Evolutionary conservation across 1,140 invertebrate genomes (phyloP).

Genomic region (Triops longicaudatus): DNA sequence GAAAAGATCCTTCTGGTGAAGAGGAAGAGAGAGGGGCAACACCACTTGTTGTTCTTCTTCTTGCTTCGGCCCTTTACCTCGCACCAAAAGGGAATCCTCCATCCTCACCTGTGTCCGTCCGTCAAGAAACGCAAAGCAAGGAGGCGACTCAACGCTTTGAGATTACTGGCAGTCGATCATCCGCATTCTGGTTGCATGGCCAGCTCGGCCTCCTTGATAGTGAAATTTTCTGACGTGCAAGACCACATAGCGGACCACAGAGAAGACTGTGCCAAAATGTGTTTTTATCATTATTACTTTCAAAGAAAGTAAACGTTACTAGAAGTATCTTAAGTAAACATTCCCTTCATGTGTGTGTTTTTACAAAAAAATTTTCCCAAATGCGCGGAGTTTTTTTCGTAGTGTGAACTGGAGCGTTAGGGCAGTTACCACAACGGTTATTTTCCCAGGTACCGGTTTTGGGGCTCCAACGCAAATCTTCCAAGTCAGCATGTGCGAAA

Average conservation of each 20-base stretch:
- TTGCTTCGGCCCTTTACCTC: conserved; percentile 7
- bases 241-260: too few species aligned
- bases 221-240: neutral
- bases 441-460: neutral
- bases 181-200: conserved; percentile 13
- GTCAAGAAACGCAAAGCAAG: neutral
- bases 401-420: neutral
- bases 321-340: neutral
- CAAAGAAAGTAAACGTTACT: neutral
- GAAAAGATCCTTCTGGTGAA: neutral
- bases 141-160: neutral
- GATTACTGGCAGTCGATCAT: conserved; percentile 5
- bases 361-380: neutral
- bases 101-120: conserved; percentile 8
- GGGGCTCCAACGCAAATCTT: neutral
- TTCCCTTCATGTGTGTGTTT: neutral
- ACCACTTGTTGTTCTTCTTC: neutral
- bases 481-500: conserved; percentile 8
- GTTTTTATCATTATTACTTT: neutral
- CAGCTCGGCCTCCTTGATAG: conserved; percentile 9
- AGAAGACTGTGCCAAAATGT: too few species aligned
- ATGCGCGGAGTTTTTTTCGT: neutral
- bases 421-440: neutral
- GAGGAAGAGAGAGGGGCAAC: neutral
- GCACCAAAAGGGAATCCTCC: conserved; percentile 10